A percentile compares a stretch with the other conserved stretches of the same genome.
phyloP scores from a whole-genome alignment of 2,113 vertebrate species.

The Eretmochelys imbricata region DNA sequence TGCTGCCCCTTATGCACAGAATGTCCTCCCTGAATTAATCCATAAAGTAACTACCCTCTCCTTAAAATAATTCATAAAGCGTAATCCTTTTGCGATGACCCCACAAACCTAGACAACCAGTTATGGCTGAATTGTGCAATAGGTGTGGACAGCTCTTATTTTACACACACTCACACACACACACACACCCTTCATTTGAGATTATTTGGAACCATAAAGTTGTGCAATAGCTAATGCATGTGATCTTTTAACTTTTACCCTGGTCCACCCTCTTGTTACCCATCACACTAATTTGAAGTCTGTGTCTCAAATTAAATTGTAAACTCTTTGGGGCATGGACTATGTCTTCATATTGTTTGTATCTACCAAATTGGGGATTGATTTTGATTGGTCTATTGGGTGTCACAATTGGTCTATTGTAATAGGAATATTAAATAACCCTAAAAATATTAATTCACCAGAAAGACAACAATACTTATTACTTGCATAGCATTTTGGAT shows the following conservation, averaged over 20 bases:
- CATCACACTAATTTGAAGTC: background rate
- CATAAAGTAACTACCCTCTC: background rate
- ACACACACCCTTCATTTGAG: background rate
- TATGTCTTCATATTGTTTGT: background rate
- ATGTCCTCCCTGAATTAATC: background rate
- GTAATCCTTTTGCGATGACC: background rate
- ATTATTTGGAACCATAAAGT: background rate
- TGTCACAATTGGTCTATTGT: background rate
- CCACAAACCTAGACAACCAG: background rate
- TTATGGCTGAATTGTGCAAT: background rate
- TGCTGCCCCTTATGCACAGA: background rate
- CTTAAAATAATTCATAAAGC: background rate
- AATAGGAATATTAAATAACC: background rate
- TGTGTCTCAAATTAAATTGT: background rate
- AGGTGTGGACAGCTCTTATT: background rate
- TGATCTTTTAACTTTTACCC: background rate
- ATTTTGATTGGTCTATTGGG: background rate
- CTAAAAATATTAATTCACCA: background rate
- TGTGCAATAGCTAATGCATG: background rate
- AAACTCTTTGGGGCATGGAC: background rate
- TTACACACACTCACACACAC: background rate
- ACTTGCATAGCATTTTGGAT: background rate
- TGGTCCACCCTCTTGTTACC: background rate
- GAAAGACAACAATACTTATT: background rate
- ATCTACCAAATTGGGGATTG: background rate